Percentiles rank a stretch among this genome's conserved stretches.
These are phyloP conservation scores for Monomorium pharaonis DNA, from an alignment of 1,140 invertebrate genomes.

Conservation along the genomic window DNA sequence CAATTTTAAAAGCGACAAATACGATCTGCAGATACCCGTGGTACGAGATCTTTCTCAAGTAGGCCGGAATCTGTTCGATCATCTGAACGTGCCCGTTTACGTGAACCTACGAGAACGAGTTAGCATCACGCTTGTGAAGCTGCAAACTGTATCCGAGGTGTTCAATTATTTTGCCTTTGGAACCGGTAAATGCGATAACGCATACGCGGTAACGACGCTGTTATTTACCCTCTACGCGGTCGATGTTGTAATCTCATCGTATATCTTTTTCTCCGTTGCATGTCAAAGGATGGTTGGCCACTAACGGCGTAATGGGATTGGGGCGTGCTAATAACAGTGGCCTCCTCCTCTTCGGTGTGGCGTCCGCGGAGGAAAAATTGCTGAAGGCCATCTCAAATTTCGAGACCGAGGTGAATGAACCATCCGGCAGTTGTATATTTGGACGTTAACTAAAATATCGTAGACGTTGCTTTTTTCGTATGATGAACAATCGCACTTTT, in stretches of 20 bases:
- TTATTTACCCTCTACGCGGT: neutral
- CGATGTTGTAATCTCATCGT: conserved; percentile 14
- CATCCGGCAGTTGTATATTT: neutral
- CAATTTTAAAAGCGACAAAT: neutral
- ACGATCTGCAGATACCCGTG: conserved; percentile 83
- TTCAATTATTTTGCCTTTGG: conserved; percentile 87
- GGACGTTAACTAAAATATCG: neutral
- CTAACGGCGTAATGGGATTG: conserved; percentile 87
- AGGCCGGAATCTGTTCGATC: conserved; percentile 90
- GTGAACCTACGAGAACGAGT: conserved; percentile 87
- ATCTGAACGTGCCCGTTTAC: conserved; percentile 90
- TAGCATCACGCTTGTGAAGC: conserved; percentile 88
- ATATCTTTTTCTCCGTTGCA: conserved; percentile 29
- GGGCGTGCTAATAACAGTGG: conserved; percentile 85
- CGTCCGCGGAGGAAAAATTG: conserved; percentile 88
- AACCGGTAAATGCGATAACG: conserved; percentile 84
- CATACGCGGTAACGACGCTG: neutral
- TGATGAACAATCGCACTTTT: neutral
- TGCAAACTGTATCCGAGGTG: conserved; percentile 86
- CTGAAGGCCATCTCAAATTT: conserved; percentile 89
- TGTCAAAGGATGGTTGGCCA: conserved; percentile 82
- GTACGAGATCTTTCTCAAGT: conserved; percentile 86
- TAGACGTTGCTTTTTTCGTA: neutral
- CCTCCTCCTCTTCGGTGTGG: conserved; percentile 89
- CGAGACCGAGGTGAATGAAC: conserved; percentile 85